Base-by-base conservation (phyloP, 53 echinoderm and acorn worm species). In the Luidia sarsii region DNA sequence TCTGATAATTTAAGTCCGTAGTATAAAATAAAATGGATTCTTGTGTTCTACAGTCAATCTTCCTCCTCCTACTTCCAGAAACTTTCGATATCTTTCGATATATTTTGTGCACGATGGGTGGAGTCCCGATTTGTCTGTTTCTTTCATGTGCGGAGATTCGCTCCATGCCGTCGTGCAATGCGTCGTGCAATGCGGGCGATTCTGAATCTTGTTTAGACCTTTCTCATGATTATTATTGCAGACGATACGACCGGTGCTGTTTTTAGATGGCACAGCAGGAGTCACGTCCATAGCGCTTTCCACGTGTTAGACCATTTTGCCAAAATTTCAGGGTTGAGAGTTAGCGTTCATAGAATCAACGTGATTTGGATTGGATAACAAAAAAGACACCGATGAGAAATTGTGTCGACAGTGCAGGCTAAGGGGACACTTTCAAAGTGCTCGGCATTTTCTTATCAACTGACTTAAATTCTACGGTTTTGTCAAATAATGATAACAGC, bases 41-140 rank as follows among this genome's bases (percentile, higher is more conserved):
- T 7, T 41, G 41, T 41, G 41, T 41, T 41, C 41, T 41, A 41
- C 41, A 41, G 11, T 41, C 41, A 11, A 41, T 6, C 57, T 24
- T 57, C 57, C 27, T 57, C 57, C 24, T 24, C 57, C 4, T 57
- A 6, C 57, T 57, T 57, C 13, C 24, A 22, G 25, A 57, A 25
- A 25, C 57, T 6, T 25, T 57, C 13, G n/a, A n/a, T 15, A 18
- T 39, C 25, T 79, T 61, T 2, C 60, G 10, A 4, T 34, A 30
- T 61, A 63, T 9, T 80, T 64, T 45, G 31, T 64, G n/a, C 80
- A 80, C 30, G 49, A 80, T 80, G 80, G 79, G 3, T 43, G 60
- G 13, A 57, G 57, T 33, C 82, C 68, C 10, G 67, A 67, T 81
- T 57, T 71, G 18, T 57, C 28, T 71, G 18, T 57, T 57, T 57